Conservation (phyloP, 2,797 vertebrate species). For the Tauraco hartlaubi region DNA sequence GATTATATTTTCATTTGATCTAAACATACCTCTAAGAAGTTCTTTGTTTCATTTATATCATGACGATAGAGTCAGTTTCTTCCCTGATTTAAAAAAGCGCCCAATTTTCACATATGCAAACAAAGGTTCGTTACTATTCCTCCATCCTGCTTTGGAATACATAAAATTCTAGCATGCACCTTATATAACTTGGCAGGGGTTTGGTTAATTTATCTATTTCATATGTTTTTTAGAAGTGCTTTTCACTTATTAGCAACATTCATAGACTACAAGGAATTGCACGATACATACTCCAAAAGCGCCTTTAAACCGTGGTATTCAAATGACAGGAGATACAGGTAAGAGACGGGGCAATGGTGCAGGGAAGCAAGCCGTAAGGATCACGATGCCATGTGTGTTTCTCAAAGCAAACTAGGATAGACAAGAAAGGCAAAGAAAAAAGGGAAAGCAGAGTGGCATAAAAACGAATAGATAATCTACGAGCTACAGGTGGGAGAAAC, state of each 20-base stretch:
- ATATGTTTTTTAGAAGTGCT: neutral
- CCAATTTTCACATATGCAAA: neutral
- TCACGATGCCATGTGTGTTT: neutral
- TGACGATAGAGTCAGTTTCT: neutral
- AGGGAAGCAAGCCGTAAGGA: neutral
- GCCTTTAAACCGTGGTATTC: neutral
- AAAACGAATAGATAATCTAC: neutral
- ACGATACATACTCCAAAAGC: neutral
- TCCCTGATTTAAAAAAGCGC: neutral
- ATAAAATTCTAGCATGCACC: neutral
- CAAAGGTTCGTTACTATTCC: neutral
- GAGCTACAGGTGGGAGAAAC: neutral
- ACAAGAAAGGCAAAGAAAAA: neutral
- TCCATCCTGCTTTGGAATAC: neutral
- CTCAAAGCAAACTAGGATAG: neutral
- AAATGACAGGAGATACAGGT: neutral
- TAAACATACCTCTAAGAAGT: neutral
- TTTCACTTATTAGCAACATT: constrained; percentile 20
- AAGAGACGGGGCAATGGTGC: neutral
- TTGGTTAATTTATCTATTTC: neutral
- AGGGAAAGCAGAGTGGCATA: neutral
- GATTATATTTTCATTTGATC: constrained; percentile 1
- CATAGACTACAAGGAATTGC: neutral
- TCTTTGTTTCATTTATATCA: neutral
- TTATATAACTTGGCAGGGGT: neutral